phyloP scores from a whole-genome alignment of 2,797 vertebrate species.

The Geotrypetes seraphini region DNA sequence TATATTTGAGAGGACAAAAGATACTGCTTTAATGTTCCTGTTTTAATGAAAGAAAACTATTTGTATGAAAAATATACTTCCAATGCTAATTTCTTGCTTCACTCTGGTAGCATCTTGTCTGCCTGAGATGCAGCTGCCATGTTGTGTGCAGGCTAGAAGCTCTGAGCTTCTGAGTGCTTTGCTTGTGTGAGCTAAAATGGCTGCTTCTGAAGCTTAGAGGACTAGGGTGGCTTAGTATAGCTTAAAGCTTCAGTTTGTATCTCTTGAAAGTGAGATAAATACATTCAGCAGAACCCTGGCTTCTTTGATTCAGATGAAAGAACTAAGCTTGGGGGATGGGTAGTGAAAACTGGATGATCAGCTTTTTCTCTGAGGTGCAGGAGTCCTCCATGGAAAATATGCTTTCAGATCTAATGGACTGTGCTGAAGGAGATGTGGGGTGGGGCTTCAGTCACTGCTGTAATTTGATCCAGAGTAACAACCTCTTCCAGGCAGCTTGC shows the following conservation, averaged over 20 bases:
- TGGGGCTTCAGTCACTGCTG: constrained; percentile 77
- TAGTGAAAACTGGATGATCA: constrained; percentile 54
- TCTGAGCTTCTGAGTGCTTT: constrained; percentile 56
- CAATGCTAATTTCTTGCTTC: constrained; percentile 22
- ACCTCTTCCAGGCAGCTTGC: constrained; percentile 73
- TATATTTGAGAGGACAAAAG: constrained; percentile 21
- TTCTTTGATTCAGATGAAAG: constrained; percentile 69
- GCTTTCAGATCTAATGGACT: constrained; percentile 80
- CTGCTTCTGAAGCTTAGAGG: constrained; percentile 88
- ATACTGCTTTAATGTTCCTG: no score
- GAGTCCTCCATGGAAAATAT: constrained; percentile 76
- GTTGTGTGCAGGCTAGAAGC: constrained; percentile 71
- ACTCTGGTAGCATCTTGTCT: constrained; percentile 33
- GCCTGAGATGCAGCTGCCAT: constrained; percentile 79
- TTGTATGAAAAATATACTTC: constrained; percentile 12
- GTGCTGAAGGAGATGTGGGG: constrained; percentile 76
- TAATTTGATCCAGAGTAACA: constrained; percentile 90
- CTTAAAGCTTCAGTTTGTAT: constrained; percentile 73
- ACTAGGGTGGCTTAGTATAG: constrained; percentile 81
- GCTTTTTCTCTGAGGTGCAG: constrained; percentile 63
- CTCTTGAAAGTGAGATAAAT: constrained; percentile 86
- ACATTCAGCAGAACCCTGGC: constrained; percentile 73
- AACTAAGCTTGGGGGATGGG: constrained; percentile 62
- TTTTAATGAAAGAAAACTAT: no score
- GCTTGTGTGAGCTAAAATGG: constrained; percentile 88